Conservation (phyloP, 2,113 vertebrate genomes). For the Serinus canaria region DNA sequence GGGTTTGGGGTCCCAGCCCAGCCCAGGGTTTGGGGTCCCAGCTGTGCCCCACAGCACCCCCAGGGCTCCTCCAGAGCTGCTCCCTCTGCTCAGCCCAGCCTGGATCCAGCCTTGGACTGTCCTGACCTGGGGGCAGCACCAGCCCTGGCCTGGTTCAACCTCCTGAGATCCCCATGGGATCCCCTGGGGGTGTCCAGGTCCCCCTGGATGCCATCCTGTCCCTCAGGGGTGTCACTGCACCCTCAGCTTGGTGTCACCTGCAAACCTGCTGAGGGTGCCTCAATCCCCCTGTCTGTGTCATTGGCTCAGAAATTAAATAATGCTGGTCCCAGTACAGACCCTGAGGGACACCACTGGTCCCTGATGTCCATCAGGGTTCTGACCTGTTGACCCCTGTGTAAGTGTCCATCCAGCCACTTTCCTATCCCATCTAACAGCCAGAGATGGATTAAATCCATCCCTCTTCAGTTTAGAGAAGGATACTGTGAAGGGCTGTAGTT, state of each 20-base stretch:
- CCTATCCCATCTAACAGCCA: neutral
- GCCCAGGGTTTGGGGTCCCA: too few species aligned
- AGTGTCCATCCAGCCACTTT: neutral
- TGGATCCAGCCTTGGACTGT: too few species aligned
- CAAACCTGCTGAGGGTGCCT: neutral
- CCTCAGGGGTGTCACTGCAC: neutral
- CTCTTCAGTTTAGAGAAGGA: neutral
- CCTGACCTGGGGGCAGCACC: too few species aligned
- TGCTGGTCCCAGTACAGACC: rapidly evolving
- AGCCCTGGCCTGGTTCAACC: too few species aligned
- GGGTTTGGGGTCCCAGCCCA: too few species aligned
- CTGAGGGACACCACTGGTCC: neutral
- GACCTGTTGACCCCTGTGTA: neutral
- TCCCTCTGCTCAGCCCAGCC: too few species aligned
- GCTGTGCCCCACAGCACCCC: too few species aligned
- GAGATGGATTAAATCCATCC: neutral
- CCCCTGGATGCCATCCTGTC: too few species aligned
- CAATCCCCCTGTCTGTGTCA: too few species aligned
- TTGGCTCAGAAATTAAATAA: neutral
- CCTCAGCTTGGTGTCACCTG: neutral
- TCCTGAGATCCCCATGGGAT: too few species aligned
- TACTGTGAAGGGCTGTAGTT: neutral
- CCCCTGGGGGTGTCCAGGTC: too few species aligned
- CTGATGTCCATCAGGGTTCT: neutral
- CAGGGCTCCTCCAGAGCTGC: too few species aligned